Evolutionary conservation across 2,888 invertebrate species (phyloP).

Genomic region (Lasioglossum calceatum): DNA sequence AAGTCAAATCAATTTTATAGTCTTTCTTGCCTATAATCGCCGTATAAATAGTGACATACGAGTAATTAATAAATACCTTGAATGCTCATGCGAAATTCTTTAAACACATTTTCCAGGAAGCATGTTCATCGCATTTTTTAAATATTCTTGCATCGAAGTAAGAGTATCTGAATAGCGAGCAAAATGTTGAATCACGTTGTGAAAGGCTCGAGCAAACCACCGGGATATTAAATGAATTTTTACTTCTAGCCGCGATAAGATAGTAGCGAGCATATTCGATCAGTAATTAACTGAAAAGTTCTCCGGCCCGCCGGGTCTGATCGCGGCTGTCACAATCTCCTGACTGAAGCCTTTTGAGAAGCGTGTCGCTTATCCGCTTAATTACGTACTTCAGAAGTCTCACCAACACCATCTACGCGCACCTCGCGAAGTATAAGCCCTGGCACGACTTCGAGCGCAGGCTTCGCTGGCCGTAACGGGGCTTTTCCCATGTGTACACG

Average conservation of each 20-base stretch:
- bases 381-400: constrained; percentile 13
- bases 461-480: constrained; percentile 18
- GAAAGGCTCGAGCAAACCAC: not conserved
- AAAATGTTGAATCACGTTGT: not conserved
- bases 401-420: not conserved
- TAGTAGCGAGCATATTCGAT: not conserved
- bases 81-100: not conserved
- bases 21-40: not conserved
- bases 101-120: too few species aligned
- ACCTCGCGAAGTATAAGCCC: constrained; percentile 6
- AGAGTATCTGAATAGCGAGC: not conserved
- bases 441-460: not conserved
- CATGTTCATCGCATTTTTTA: not conserved
- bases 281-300: not conserved
- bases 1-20: not conserved
- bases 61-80: not conserved
- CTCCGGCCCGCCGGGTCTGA: not conserved
- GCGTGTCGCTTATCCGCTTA: constrained; percentile 10
- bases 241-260: not conserved
- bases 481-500: constrained; percentile 15
- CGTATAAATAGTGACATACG: not conserved
- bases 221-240: not conserved
- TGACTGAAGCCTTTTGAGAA: not conserved
- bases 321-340: not conserved
- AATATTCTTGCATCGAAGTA: not conserved